phyloP scores from a whole-genome alignment of 1,140 invertebrate species.

The Maconellicoccus hirsutus region DNA sequence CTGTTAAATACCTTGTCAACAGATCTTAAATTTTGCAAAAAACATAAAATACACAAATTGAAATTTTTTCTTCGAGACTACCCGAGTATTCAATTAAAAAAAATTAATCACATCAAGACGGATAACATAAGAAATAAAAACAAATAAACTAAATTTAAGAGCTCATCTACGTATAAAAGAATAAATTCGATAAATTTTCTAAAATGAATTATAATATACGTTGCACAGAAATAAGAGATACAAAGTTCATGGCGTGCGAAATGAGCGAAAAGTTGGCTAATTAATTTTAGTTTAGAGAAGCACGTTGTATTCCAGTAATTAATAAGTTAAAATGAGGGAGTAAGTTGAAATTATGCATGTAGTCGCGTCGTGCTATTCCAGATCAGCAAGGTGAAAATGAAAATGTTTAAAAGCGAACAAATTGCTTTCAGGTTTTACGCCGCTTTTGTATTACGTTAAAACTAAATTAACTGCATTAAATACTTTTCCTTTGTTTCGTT shows the following conservation, averaged over 20 bases:
- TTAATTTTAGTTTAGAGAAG: conserved; percentile 1
- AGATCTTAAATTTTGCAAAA: too few species aligned
- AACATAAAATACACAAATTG: too few species aligned
- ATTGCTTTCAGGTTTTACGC: conserved; percentile 7
- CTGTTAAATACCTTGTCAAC: too few species aligned
- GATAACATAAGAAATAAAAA: too few species aligned
- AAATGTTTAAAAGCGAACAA: conserved; percentile 5
- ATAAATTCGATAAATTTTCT: too few species aligned
- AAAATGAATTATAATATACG: neutral
- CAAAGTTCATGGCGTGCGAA: neutral
- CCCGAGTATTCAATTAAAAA: too few species aligned
- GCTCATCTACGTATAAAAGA: too few species aligned
- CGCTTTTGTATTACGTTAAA: conserved; percentile 4
- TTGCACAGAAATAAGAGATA: neutral
- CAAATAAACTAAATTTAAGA: too few species aligned
- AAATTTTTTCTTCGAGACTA: too few species aligned
- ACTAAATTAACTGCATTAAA: conserved; percentile 1
- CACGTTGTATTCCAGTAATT: neutral
- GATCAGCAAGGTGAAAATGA: neutral
- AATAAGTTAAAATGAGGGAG: conserved; percentile 9
- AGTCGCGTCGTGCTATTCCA: neutral
- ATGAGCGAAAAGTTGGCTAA: neutral
- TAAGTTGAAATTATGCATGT: conserved; percentile 1
- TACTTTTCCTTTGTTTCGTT: neutral
- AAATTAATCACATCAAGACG: too few species aligned